A percentile compares a stretch with the other conserved stretches of the same genome.
Evolutionary conservation across 2,888 invertebrate species (phyloP).

Genomic region (Aethes cnicana): DNA sequence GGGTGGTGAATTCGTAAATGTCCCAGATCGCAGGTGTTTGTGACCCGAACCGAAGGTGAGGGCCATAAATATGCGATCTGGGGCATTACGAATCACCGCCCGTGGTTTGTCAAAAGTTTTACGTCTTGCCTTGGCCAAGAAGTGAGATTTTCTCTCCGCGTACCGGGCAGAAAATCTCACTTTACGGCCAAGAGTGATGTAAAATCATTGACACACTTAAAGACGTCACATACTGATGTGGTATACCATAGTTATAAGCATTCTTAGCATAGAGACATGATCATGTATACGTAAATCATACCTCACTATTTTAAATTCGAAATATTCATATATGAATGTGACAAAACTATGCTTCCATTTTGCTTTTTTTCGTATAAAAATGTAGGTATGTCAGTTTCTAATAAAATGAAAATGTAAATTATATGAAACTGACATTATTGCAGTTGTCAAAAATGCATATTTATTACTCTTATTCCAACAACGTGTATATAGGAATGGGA

Average conservation of each 20-base stretch:
- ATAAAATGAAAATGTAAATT: too few species aligned
- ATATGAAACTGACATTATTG: not conserved
- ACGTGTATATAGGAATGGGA: too few species aligned
- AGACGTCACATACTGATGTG: slow-evolving; percentile 26
- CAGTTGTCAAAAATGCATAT: not conserved
- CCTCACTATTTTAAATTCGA: slow-evolving; percentile 77
- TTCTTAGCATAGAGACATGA: slow-evolving; percentile 60
- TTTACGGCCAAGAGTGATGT: too few species aligned
- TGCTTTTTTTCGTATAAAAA: slow-evolving; percentile 18
- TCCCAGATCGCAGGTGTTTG: too few species aligned
- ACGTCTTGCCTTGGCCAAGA: too few species aligned
- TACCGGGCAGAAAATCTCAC: too few species aligned
- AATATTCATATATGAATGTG: slow-evolving; percentile 33
- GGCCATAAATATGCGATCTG: too few species aligned
- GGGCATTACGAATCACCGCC: too few species aligned
- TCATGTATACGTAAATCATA: slow-evolving; percentile 86
- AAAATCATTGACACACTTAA: not conserved
- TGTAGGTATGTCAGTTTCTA: not conserved
- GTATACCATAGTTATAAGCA: slow-evolving; percentile 33
- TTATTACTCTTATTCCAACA: not conserved
- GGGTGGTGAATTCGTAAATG: too few species aligned
- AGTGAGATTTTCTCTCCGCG: too few species aligned
- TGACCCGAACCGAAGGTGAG: too few species aligned
- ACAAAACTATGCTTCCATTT: slow-evolving; percentile 26
- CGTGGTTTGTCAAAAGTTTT: too few species aligned